Evolutionary conservation across 1,140 invertebrate genomes (phyloP), one percentile per base, ranked within the genome.

Genomic region (Aphis gossypii): DNA sequence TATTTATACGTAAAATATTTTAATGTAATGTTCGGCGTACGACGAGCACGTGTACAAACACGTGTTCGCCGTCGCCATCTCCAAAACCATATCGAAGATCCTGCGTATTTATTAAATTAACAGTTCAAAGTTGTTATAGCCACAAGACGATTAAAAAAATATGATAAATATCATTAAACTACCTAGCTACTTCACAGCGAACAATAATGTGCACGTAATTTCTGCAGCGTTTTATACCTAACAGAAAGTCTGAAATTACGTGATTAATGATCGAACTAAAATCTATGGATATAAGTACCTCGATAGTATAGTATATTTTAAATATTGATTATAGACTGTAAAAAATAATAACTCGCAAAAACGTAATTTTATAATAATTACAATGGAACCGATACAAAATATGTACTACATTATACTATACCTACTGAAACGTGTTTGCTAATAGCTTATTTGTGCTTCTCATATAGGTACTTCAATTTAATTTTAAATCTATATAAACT

Each of bases 401-500:
- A 54, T 54, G 18, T 23, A 54, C 14, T 11, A 68, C 3, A 56
- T 30, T 60, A 30, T 30, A 60, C 9, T 48, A 51, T 68, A 60
- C 23, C 23, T 68, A 68, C 11, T 30, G 5, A 76, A 76, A 18
- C 14, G n/a, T n/a, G 18, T 76, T 76, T 4, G 14, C 5, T 76
- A 76, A n/a, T 35, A 76, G 14, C 18, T 76, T 18, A 41, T 35
- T 35, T 68, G 60, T 18, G 30, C n/a, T 68, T 68, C 3, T n/a
- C 0, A 4, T 11, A 5, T 18, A n/a, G n/a, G n/a, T n/a, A 4
- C 1, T n/a, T 14, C 14, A 68, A n/a, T 68, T n/a, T 2, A 5
- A 68, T 68, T 68, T 68, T 68, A 18, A n/a, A 68, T 41, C 38
- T 41, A 41, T 41, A 41, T 25, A 25, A 60, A 30, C 23, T 9